Percentiles rank a stretch among this genome's conserved stretches.
Evolutionary conservation across 2,797 vertebrate species (phyloP).

Genomic region (Gallinago solitaria): DNA sequence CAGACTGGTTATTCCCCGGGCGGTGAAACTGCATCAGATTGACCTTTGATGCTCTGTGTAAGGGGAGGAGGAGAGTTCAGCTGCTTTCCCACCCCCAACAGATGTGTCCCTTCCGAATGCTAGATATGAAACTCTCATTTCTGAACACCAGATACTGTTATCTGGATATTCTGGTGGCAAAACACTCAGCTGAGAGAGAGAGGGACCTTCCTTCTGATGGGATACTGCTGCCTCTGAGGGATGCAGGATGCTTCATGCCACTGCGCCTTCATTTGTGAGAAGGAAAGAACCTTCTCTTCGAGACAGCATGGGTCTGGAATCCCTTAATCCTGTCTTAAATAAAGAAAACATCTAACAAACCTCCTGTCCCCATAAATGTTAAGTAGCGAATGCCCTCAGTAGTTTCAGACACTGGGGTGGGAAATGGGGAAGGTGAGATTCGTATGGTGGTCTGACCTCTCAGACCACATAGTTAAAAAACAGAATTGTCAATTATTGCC

Average conservation of each 20-base stretch:
- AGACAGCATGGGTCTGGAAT: not conserved
- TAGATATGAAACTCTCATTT: not conserved
- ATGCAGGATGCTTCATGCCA: not conserved
- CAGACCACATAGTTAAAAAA: not conserved
- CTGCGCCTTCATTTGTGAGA: not conserved
- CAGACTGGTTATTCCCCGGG: not conserved
- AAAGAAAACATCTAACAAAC: not conserved
- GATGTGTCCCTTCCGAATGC: not conserved
- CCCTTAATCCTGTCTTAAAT: not conserved
- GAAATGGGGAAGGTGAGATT: not conserved
- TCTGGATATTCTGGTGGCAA: not conserved
- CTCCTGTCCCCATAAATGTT: not conserved
- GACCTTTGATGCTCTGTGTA: not conserved
- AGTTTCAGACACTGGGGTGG: not conserved
- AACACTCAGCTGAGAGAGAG: not conserved
- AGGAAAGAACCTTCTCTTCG: not conserved
- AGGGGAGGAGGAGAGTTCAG: not conserved
- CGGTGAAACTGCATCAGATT: not conserved
- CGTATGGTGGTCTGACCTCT: no score
- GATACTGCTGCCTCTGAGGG: not conserved
- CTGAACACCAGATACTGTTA: not conserved
- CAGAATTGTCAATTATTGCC: not conserved
- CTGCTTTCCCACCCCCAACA: not conserved
- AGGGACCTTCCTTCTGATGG: not conserved
- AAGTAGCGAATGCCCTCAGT: accelerated